A percentile compares a stretch with the other conserved stretches of the same genome.
These are phyloP conservation scores for Mesitornis unicolor DNA, from an alignment of 2,113 vertebrate species.

Conservation along the genomic window DNA sequence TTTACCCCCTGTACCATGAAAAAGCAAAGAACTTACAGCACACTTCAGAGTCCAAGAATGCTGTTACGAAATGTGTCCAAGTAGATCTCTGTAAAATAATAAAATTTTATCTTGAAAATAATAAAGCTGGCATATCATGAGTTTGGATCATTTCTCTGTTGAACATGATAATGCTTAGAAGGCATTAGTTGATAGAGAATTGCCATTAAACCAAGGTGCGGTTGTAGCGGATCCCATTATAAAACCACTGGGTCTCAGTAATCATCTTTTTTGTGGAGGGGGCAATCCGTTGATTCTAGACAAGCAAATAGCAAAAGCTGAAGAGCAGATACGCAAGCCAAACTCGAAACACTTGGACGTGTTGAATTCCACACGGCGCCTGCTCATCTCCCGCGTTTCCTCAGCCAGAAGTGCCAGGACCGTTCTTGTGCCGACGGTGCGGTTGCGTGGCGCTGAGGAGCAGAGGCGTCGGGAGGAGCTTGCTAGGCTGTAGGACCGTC, in stretches of 20 bases:
- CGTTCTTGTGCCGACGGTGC: background rate
- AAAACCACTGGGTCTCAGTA: background rate
- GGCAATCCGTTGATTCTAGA: background rate
- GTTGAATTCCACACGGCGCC: background rate
- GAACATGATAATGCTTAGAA: background rate
- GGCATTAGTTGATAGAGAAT: background rate
- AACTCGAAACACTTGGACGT: background rate
- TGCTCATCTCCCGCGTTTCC: background rate
- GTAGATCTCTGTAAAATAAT: constrained; percentile 19
- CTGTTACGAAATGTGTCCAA: background rate
- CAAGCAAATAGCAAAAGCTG: background rate
- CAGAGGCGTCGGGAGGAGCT: background rate
- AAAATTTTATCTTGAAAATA: background rate
- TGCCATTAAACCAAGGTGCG: background rate
- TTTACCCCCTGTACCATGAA: background rate
- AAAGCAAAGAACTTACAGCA: background rate
- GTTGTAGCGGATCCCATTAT: background rate
- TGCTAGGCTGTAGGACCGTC: background rate
- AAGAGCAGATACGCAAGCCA: background rate
- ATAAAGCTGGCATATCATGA: background rate
- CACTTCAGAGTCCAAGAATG: background rate
- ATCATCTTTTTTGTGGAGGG: background rate
- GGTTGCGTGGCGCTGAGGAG: background rate
- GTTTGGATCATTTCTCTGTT: background rate
- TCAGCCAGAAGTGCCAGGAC: background rate